Evolutionary conservation across 2,888 invertebrate genomes (phyloP).

Genomic region (Hedya salicella): DNA sequence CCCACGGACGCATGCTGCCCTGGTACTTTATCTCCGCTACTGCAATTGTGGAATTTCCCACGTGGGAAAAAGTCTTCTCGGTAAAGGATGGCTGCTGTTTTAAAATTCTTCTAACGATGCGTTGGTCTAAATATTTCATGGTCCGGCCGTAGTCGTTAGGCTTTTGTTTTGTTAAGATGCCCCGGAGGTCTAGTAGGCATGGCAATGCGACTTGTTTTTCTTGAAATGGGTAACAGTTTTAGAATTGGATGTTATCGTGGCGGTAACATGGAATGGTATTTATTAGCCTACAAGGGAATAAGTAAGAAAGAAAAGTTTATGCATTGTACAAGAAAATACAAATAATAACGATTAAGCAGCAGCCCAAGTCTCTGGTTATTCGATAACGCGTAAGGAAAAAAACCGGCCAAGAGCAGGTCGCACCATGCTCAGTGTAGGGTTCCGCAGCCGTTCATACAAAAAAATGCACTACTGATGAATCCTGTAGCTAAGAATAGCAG

Average conservation of each 20-base stretch:
- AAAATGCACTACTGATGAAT: no score
- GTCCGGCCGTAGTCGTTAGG: slow-evolving; percentile 12
- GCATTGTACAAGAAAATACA: no score
- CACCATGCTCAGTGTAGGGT: no score
- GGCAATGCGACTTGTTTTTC: slow-evolving; percentile 10
- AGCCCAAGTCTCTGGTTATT: no score
- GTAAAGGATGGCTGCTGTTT: slow-evolving; percentile 39
- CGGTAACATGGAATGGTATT: no score
- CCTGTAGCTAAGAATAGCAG: no score
- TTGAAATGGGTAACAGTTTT: neutral
- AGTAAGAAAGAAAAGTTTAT: no score
- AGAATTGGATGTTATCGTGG: neutral
- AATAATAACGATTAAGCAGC: no score
- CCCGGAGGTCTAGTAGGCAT: slow-evolving; percentile 9
- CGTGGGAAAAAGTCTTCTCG: slow-evolving; percentile 38
- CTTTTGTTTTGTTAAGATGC: slow-evolving; percentile 24
- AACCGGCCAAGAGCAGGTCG: no score
- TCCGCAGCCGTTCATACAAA: no score
- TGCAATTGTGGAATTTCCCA: slow-evolving; percentile 41
- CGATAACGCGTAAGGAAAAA: no score
- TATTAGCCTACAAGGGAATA: no score
- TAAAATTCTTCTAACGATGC: slow-evolving; percentile 43
- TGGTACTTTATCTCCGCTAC: slow-evolving; percentile 38
- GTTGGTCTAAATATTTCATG: slow-evolving; percentile 39
- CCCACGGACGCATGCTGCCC: slow-evolving; percentile 37